Base-by-base conservation (phyloP, 92 coral and sea anemone species). In the Chrysogorgia sp. region DNA sequence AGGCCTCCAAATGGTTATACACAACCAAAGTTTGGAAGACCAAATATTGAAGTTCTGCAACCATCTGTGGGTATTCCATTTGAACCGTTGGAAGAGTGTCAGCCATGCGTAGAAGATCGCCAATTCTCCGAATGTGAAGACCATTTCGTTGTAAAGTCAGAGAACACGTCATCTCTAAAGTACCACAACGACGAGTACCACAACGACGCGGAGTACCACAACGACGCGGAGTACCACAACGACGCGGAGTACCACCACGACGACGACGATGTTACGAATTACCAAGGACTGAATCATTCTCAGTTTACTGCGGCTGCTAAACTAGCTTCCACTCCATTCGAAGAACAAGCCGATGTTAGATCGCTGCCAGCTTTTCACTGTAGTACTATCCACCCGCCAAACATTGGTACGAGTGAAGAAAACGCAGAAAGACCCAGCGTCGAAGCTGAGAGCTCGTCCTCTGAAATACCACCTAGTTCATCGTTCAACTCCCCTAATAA, bases 291-390 rank as follows among this genome's bases (percentile, higher is more conserved):
- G 52, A 34, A 53, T 57, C 79, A 72, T 56, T 72, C 79, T 8
- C 50, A 72, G 45, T 93, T 93, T 56, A 82, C 86, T 3, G 33
- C 86, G 7, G 93, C 90, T 0, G 98, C 97, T 0, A 88, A 86
- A 74, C 76, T 93, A 80, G 91, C 88, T 34, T 93, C 98, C 3
- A 93, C 98, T 4, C 97, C 98, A 6, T 91, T 91, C 79, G 81
- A 62, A 30, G 74, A 65, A 23, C 85, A 83, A 21, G 40, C 37
- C 32, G 90, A 83, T 25, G 94, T 88, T 2, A 82, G 86, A 1
- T 79, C 87, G 52, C 72, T 93, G 21, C 88, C 91, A 25, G 60
- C 47, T 56, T 56, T 90, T 49, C 91, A 88, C 3, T 81, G 90
- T 55, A 93, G 98, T 40, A 91, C 88, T 24, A 90, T 93, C 35